Evolutionary conservation across 2,113 vertebrate genomes (phyloP).

Genomic region (Antidorcas marsupialis): DNA sequence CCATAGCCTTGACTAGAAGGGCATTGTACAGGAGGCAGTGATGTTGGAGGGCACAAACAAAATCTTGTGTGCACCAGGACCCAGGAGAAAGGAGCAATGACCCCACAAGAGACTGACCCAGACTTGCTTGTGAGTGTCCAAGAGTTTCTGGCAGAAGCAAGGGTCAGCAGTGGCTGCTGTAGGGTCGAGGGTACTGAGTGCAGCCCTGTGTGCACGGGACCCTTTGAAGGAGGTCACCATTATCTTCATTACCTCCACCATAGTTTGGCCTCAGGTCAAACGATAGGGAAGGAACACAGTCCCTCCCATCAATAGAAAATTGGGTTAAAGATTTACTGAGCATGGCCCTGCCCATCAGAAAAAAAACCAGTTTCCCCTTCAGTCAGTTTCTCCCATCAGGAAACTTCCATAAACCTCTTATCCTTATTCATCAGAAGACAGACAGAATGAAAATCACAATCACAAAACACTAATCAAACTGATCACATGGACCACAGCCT

Average conservation of each 20-base stretch:
- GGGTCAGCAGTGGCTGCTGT: fast-evolving
- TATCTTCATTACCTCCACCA: not conserved
- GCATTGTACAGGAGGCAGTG: not conserved
- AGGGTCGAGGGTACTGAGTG: not conserved
- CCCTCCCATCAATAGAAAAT: not conserved
- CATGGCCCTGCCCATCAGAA: not conserved
- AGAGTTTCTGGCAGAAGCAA: not conserved
- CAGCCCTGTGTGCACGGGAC: not conserved
- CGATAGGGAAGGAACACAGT: not conserved
- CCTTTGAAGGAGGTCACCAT: not conserved
- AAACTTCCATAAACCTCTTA: not conserved
- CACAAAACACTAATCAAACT: not conserved
- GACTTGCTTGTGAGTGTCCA: not conserved
- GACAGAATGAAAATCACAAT: not conserved
- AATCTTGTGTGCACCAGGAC: not conserved
- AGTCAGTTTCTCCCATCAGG: not conserved
- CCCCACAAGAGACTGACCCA: not conserved
- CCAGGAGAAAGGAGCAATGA: not conserved
- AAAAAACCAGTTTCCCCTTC: not conserved
- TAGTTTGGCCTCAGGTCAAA: not conserved
- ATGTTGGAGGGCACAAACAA: not conserved
- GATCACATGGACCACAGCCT: not conserved
- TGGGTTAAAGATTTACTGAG: not conserved
- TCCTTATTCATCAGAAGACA: not conserved
- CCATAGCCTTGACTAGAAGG: not conserved